phyloP scores from a whole-genome alignment of 1,140 invertebrate species.

The Drosophila repletoides region DNA sequence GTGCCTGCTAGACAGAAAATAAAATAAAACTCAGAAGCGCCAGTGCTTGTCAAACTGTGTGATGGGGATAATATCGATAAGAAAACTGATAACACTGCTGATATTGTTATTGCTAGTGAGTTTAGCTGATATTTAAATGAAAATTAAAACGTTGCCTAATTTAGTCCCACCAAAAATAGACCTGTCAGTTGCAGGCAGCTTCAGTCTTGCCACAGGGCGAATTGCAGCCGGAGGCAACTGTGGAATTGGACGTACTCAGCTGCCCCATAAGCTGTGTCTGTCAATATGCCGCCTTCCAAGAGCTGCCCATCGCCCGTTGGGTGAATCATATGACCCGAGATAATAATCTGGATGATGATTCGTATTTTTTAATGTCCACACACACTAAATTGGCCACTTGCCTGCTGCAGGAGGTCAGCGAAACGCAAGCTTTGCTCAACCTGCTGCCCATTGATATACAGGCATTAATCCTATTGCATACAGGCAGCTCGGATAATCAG shows the following conservation, averaged over 20 bases:
- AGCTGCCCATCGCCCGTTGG: constrained; percentile 83
- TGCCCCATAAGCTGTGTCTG: constrained; percentile 83
- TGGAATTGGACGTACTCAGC: constrained; percentile 36
- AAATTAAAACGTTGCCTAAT: background rate
- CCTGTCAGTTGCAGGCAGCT: background rate
- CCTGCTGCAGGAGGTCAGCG: constrained; percentile 83
- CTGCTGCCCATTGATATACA: constrained; percentile 84
- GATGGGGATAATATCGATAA: constrained; percentile 6
- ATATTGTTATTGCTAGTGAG: constrained; percentile 29
- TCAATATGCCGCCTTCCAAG: constrained; percentile 82
- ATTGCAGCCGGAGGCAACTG: constrained; percentile 6
- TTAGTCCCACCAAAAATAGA: background rate
- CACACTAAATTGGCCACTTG: constrained; percentile 85
- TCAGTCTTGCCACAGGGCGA: constrained; percentile 17
- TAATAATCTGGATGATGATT: constrained; percentile 35
- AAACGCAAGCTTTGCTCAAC: constrained; percentile 82
- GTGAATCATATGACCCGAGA: constrained; percentile 72
- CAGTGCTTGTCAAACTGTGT: constrained; percentile 14
- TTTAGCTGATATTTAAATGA: background rate
- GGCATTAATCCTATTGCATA: constrained; percentile 83
- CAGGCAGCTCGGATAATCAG: constrained; percentile 81
- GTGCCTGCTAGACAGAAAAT: constrained; percentile 17
- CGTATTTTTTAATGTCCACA: constrained; percentile 60
- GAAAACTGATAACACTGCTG: constrained; percentile 7
- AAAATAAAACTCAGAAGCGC: background rate